A percentile compares a stretch with the other conserved stretches of the same genome.
Evolutionary conservation across 1,140 invertebrate species (phyloP).

Genomic region (Andrena cerasifolii): DNA sequence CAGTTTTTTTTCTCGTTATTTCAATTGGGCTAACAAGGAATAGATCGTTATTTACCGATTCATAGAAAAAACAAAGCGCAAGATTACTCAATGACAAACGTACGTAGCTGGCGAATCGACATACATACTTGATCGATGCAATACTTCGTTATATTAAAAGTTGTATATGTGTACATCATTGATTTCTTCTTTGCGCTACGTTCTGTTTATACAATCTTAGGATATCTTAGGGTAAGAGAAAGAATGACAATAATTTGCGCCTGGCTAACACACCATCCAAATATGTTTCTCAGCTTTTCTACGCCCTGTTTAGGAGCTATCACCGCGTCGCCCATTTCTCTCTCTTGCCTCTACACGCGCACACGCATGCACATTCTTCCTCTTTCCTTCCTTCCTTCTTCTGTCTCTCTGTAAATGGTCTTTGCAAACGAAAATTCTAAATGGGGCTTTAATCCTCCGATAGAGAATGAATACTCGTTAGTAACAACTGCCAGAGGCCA

Average conservation of each 20-base stretch:
- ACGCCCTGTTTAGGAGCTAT: conserved; percentile 29
- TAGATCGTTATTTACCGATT: conserved; percentile 66
- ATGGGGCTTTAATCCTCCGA: background rate
- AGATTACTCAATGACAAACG: conserved; percentile 69
- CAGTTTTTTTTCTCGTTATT: conserved; percentile 57
- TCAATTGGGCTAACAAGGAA: conserved; percentile 65
- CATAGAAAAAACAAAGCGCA: conserved; percentile 76
- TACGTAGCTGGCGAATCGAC: conserved; percentile 72
- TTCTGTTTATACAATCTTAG: conserved; percentile 57
- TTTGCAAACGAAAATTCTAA: conserved; percentile 16
- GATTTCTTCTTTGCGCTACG: conserved; percentile 59
- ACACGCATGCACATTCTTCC: background rate
- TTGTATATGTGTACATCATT: conserved; percentile 61
- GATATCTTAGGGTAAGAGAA: conserved; percentile 59
- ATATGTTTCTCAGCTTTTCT: conserved; percentile 40
- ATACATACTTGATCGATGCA: conserved; percentile 66
- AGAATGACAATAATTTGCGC: conserved; percentile 61
- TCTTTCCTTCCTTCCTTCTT: conserved; percentile 4
- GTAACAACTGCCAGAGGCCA: conserved; percentile 21
- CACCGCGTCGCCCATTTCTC: conserved; percentile 47
- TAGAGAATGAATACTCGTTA: conserved; percentile 2
- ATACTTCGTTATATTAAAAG: conserved; percentile 64
- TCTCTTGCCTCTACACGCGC: conserved; percentile 21
- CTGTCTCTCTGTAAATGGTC: conserved; percentile 19
- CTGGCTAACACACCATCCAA: conserved; percentile 54